A percentile compares a stretch with the other conserved stretches of the same genome.
Evolutionary conservation across 2,797 vertebrate species (phyloP).

Genomic region (Propithecus perrieri): DNA sequence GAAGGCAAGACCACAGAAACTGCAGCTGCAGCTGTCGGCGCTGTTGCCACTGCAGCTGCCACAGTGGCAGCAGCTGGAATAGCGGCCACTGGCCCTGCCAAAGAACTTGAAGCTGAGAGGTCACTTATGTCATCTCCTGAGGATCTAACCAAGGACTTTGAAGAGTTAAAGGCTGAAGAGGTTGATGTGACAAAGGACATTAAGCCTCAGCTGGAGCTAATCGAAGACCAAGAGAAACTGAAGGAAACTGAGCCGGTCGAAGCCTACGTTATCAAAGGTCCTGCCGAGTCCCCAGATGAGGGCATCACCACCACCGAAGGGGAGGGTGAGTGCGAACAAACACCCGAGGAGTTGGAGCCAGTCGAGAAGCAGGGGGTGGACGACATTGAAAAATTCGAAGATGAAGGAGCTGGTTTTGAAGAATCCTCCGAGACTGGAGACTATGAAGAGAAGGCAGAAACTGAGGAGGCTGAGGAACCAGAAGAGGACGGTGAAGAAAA

Average conservation of each 20-base stretch:
- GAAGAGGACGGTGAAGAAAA: slow-evolving; percentile 83
- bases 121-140: slow-evolving; percentile 97
- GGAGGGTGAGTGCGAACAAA: slow-evolving; percentile 93
- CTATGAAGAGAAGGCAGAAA: slow-evolving; percentile 96
- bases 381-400: slow-evolving; percentile 94
- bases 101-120: slow-evolving; percentile 89
- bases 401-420: slow-evolving; percentile 95
- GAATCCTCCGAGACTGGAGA: slow-evolving; percentile 93
- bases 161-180: slow-evolving; percentile 93
- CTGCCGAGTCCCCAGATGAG: slow-evolving; percentile 93
- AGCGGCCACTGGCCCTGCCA: slow-evolving; percentile 68
- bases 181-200: slow-evolving; percentile 86
- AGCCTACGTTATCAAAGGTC: slow-evolving; percentile 84
- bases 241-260: slow-evolving; percentile 84
- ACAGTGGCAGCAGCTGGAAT: slow-evolving; percentile 72
- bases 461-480: slow-evolving; percentile 92
- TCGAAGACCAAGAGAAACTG: slow-evolving; percentile 84
- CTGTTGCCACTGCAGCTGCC: slow-evolving; percentile 50
- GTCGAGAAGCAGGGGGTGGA: slow-evolving; percentile 89
- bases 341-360: slow-evolving; percentile 92
- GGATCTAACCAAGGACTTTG: slow-evolving; percentile 98
- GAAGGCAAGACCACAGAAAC: slow-evolving; percentile 84
- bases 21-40: slow-evolving; percentile 67
- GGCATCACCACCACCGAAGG: slow-evolving; percentile 96
- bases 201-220: slow-evolving; percentile 83